Conservation (phyloP, 2,113 vertebrate genomes). For the Nothoprocta pentlandii region DNA sequence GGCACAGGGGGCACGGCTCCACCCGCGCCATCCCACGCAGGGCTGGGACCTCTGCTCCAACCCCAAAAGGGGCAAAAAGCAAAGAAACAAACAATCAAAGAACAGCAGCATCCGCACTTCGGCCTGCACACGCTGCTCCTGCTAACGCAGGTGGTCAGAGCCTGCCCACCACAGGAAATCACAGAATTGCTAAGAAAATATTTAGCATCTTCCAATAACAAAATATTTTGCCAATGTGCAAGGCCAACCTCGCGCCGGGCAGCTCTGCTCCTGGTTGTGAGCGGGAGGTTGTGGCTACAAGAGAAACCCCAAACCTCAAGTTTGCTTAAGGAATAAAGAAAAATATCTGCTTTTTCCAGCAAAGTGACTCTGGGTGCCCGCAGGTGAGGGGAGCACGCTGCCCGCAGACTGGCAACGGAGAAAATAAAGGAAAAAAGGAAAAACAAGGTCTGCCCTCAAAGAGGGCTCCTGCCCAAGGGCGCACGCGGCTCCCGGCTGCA, state of each 20-base stretch:
- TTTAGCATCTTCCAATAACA: background rate
- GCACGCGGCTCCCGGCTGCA: too few species aligned
- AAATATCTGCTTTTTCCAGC: background rate
- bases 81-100: too few species aligned
- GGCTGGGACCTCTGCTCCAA: background rate
- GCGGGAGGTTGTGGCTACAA: conserved; percentile 53
- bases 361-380: too few species aligned
- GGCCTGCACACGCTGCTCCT: too few species aligned
- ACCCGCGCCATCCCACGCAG: too few species aligned
- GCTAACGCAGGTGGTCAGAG: background rate
- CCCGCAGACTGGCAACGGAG: too few species aligned
- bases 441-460: too few species aligned
- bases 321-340: conserved; percentile 36
- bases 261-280: conserved; percentile 6
- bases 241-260: background rate
- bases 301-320: conserved; percentile 70
- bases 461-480: too few species aligned
- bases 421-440: too few species aligned
- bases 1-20: background rate
- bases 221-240: background rate
- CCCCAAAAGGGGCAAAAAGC: too few species aligned
- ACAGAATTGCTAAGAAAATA: conserved; percentile 4
- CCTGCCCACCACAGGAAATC: background rate
- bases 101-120: too few species aligned
- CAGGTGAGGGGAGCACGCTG: too few species aligned